Evolutionary conservation across 2,888 invertebrate species (phyloP), one percentile per base, ranked within the genome.

Genomic region (Syrphus vitripennis): DNA sequence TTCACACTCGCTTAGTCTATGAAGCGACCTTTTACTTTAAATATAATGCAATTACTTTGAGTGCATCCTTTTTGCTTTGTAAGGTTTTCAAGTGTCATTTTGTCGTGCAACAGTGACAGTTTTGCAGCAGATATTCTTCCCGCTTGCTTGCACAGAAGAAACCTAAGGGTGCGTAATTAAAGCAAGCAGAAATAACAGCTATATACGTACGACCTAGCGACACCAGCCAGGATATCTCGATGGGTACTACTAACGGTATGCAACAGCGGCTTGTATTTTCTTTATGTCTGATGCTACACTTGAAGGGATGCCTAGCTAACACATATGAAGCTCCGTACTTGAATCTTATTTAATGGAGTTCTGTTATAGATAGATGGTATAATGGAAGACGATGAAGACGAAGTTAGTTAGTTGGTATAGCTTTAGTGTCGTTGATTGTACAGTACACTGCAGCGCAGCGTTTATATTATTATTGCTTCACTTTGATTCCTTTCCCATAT

Each of bases 41-140:
- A 82, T 82, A 72, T 86, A 82, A 86, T 86, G 86, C 86, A 86
- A 86, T 86, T 86, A 86, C 81, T 74, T 78, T 78, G 86, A 86
- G 86, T 86, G 86, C 86, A 86, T 75, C 82, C 82, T 70, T 55
- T 74, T 86, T 86, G 77, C 86, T 86, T 86, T 86, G 86, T 82
- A 45, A 78, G 74, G 76, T 65, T 70, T 77, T 82, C 82, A 86
- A 82, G 82, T 86, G 86, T 81, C 74, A 77, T 86, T 86, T 86
- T 74, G 77, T 78, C 55, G 86, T 77, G 77, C 69, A 70, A 76
- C 72, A 76, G 53, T 70, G 70, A 59, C 59, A 57, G 29, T 34
- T 45, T 45, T 71, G 42, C n/a, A 34, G 37, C 37, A 59, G 34
- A 40, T 71, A 57, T 29, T 45, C 21, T 42, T 69, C 40, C 34